Conservation (phyloP, 30 jellyfish, hydroid and myxozoan species). For the Morbakka virulenta region DNA sequence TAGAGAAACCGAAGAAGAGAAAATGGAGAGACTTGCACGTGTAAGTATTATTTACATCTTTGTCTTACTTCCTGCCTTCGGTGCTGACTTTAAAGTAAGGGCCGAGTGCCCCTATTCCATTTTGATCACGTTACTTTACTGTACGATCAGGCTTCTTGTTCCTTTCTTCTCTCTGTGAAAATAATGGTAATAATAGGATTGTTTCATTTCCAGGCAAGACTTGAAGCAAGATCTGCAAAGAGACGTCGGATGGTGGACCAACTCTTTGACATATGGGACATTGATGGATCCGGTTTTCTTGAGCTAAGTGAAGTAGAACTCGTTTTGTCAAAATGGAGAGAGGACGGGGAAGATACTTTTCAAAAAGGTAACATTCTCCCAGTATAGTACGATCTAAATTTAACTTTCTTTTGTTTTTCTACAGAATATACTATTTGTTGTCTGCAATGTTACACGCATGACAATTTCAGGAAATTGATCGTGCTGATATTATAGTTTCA, state of each 20-base stretch:
- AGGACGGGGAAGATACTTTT: slow-evolving; percentile 46
- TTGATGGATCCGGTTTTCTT: slow-evolving; percentile 88
- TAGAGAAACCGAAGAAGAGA: slow-evolving; percentile 83
- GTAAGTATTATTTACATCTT: slow-evolving; percentile 23
- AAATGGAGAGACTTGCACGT: slow-evolving; percentile 55
- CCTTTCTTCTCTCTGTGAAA: not conserved
- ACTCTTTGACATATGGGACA: slow-evolving; percentile 89
- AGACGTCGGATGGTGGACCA: slow-evolving; percentile 78
- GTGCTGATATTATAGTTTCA: no score
- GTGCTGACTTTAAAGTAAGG: not conserved
- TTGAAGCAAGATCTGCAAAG: slow-evolving; percentile 68
- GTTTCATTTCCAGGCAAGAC: slow-evolving; percentile 46
- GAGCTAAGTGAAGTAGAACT: slow-evolving; percentile 75
- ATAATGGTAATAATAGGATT: no score
- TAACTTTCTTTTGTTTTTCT: no score
- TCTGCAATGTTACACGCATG: no score
- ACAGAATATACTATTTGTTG: no score
- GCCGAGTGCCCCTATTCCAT: not conserved
- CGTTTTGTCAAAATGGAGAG: slow-evolving; percentile 86
- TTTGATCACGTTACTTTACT: no score
- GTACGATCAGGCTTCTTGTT: not conserved
- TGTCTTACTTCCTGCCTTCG: not conserved
- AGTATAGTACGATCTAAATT: not conserved
- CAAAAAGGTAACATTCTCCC: slow-evolving; percentile 33
- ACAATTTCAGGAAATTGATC: no score